These are phyloP conservation scores for Istiophorus platypterus DNA, from an alignment of 2,113 vertebrate species.

Conservation along the genomic window DNA sequence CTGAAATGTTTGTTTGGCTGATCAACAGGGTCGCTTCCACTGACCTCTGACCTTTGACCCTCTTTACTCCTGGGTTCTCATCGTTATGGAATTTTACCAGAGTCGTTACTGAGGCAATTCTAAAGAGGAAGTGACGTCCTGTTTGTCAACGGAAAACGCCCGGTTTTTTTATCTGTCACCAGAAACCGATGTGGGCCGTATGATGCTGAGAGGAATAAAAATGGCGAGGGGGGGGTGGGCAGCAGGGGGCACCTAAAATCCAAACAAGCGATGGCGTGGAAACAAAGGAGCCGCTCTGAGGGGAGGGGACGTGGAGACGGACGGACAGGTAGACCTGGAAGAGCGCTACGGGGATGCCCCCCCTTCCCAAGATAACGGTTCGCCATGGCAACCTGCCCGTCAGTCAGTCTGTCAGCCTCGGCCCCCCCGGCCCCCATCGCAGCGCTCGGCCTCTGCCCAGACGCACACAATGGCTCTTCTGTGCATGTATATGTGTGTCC, in stretches of 20 bases:
- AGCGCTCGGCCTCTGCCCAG: slow-evolving; percentile 37
- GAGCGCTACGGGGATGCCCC: slow-evolving; percentile 46
- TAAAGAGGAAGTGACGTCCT: too few species aligned
- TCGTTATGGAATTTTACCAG: too few species aligned
- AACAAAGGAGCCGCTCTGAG: background rate
- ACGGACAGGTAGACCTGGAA: slow-evolving; percentile 63
- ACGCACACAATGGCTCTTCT: slow-evolving; percentile 75
- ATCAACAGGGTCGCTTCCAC: slow-evolving; percentile 5
- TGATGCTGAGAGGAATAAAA: background rate
- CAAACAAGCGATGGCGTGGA: background rate
- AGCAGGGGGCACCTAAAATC: too few species aligned
- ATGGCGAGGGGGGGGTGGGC: background rate
- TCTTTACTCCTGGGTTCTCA: background rate
- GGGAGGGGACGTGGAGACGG: slow-evolving; percentile 54
- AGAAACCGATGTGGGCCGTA: too few species aligned
- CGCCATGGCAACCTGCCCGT: slow-evolving; percentile 70
- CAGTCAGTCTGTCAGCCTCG: slow-evolving; percentile 80
- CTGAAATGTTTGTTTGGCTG: slow-evolving; percentile 52
- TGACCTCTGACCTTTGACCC: slow-evolving; percentile 25
- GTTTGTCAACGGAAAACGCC: too few species aligned
- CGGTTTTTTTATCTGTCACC: too few species aligned
- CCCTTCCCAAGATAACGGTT: slow-evolving; percentile 64
- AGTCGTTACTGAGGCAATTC: too few species aligned
- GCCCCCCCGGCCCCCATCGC: slow-evolving; percentile 72
- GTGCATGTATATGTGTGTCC: slow-evolving; percentile 50